A percentile compares a stretch with the other conserved stretches of the same genome.
phyloP scores from a whole-genome alignment of 2,797 vertebrate genomes.

The Diplodus puntazzo region DNA sequence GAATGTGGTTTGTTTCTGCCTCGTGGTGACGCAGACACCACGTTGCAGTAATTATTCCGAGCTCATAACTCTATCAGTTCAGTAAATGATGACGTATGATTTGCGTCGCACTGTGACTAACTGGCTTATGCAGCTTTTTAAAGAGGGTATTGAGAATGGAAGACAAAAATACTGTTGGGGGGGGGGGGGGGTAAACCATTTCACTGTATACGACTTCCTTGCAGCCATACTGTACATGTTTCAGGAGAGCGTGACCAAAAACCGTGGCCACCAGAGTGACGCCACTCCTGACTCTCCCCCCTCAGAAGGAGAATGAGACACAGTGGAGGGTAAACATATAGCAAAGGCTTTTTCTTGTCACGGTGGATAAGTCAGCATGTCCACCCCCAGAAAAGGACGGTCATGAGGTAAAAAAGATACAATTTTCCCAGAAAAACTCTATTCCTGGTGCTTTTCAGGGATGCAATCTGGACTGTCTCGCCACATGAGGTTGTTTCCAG shows the following conservation, averaged over 20 bases:
- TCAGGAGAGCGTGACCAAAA: constrained; percentile 33
- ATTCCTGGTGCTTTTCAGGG: constrained; percentile 22
- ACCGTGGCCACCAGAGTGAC: constrained; percentile 14
- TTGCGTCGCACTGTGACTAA: constrained; percentile 60
- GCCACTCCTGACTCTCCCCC: constrained; percentile 18
- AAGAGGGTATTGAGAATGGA: constrained; percentile 35
- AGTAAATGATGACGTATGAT: constrained; percentile 41
- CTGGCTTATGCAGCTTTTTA: constrained; percentile 46
- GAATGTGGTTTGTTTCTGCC: not conserved
- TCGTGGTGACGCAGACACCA: not conserved
- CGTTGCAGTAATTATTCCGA: constrained; percentile 25
- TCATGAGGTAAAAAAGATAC: not conserved
- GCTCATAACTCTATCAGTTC: constrained; percentile 29
- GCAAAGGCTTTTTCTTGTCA: constrained; percentile 9
- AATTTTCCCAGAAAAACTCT: constrained; percentile 36
- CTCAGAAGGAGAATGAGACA: constrained; percentile 32
- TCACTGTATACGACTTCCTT: constrained; percentile 19
- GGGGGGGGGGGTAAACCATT: constrained; percentile 9
- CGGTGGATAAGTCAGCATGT: constrained; percentile 38
- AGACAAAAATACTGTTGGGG: constrained; percentile 28
- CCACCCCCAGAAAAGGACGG: constrained; percentile 14
- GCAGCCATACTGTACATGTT: constrained; percentile 36
- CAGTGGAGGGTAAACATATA: constrained; percentile 16
- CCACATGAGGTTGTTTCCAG: constrained; percentile 6
- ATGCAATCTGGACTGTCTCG: not conserved